Base-by-base conservation (phyloP, 2,888 invertebrate genomes). In the Masnerella sp. region DNA sequence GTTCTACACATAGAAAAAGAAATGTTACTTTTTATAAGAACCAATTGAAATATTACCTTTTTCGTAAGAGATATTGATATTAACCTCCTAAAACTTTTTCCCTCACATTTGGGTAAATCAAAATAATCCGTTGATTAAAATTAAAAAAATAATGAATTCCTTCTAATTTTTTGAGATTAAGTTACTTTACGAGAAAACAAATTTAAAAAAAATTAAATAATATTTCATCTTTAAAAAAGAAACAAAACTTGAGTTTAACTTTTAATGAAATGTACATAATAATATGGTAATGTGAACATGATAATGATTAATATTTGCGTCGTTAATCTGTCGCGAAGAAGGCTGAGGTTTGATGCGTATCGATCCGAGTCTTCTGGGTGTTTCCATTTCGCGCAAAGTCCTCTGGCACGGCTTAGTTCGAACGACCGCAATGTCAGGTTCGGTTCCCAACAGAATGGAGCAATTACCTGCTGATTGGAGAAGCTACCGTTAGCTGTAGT, bases 381-480 rank as follows among this genome's bases (percentile, higher is more conserved):
- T 74, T 74, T 74, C 61, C 74, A 70, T 67, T 65, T 59, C 68
- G 70, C 38, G 47, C 15, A 28, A 9, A 54, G 36, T 65, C 59
- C 74, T 70, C 34, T 49, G 51, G 62, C 64, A 32, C 15, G 25
- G 70, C 67, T 70, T 74, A 74, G 70, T 74, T 74, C 56, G 61
- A 54, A 38, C 65, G 59, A 76, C 71, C 76, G 47, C 71, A 71
- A 71, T 64, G 64, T 71, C 70, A 61, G 71, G 58, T 58, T 71
- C 45, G 61, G 61, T 64, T 71, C 42, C 61, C 71, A 64, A 47
- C 65, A 73, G 82, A 85, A 85, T 82, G 84, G 85, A 84, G 83
- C 85, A 86, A 86, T 86, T 85, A 86, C 81, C 82, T 80, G 81
- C 82, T 85, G 86, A 86, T 86, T 85, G 84, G 84, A 85, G 82